These are phyloP conservation scores for Drosophila diplacantha DNA, from an alignment of 2,888 invertebrate genomes.

Conservation along the genomic window DNA sequence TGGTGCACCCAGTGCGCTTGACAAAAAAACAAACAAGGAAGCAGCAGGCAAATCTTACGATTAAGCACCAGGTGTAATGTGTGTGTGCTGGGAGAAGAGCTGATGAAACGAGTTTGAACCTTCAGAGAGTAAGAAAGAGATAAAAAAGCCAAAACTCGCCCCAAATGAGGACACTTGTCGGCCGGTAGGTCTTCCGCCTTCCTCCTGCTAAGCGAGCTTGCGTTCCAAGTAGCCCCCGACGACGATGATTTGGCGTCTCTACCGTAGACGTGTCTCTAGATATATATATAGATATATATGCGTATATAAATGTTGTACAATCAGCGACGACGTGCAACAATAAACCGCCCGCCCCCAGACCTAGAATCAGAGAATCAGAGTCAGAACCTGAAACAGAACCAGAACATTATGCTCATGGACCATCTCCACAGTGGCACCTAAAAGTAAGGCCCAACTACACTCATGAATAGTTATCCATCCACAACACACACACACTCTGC, in stretches of 20 bases:
- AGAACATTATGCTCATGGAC: conserved; percentile 33
- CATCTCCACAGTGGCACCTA: conserved; percentile 55
- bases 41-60: conserved; percentile 29
- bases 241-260: conserved; percentile 63
- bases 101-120: conserved; percentile 23
- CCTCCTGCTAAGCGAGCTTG: conserved; percentile 52
- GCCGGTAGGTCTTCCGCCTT: conserved; percentile 22
- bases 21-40: conserved; percentile 51
- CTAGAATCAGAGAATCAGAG: conserved; percentile 3
- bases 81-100: conserved; percentile 24
- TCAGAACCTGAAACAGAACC: conserved; percentile 17
- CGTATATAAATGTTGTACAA: conserved; percentile 68
- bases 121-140: not conserved
- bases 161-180: conserved; percentile 23
- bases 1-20: conserved; percentile 65
- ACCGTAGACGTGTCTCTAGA: conserved; percentile 51
- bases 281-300: conserved; percentile 41
- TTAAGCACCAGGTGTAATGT: conserved; percentile 29
- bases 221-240: conserved; percentile 46
- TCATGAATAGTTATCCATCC: conserved; percentile 33
- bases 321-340: conserved; percentile 73
- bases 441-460: conserved; percentile 54
- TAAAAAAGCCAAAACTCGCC: conserved; percentile 12
- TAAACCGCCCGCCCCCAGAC: conserved; percentile 41
- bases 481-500: conserved; percentile 39